These are phyloP conservation scores for Zaprionus africanus DNA, from an alignment of 1,140 invertebrate species.

Conservation along the genomic window DNA sequence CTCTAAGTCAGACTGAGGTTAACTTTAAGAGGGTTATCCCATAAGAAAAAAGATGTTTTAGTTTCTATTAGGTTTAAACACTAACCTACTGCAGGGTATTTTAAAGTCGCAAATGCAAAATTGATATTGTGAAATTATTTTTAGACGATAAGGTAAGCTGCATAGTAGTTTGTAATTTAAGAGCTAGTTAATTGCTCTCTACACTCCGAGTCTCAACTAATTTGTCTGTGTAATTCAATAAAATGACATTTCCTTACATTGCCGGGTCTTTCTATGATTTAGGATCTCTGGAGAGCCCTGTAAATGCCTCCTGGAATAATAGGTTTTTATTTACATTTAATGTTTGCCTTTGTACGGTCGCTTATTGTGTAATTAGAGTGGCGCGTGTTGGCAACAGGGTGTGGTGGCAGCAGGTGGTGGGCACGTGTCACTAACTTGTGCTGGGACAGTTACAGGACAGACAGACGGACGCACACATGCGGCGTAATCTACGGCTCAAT, in stretches of 20 bases:
- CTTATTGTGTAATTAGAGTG: constrained; percentile 2
- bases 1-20: fast-evolving
- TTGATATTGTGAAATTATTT: too few relatives aligned
- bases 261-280: background rate
- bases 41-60: too few relatives aligned
- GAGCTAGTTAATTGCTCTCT: background rate
- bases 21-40: too few relatives aligned
- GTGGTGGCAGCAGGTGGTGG: background rate
- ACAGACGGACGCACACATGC: background rate
- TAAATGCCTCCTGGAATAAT: background rate
- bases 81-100: too few relatives aligned
- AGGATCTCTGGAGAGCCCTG: background rate
- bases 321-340: background rate
- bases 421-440: background rate
- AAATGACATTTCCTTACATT: constrained; percentile 53
- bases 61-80: too few relatives aligned
- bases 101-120: too few relatives aligned
- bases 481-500: background rate
- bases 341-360: background rate
- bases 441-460: background rate
- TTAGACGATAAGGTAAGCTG: too few relatives aligned
- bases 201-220: constrained; percentile 63
- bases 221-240: constrained; percentile 68
- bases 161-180: too few relatives aligned
- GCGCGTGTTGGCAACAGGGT: background rate